phyloP scores from a whole-genome alignment of 2,888 invertebrate genomes.

The Eupeodes latifasciatus region DNA sequence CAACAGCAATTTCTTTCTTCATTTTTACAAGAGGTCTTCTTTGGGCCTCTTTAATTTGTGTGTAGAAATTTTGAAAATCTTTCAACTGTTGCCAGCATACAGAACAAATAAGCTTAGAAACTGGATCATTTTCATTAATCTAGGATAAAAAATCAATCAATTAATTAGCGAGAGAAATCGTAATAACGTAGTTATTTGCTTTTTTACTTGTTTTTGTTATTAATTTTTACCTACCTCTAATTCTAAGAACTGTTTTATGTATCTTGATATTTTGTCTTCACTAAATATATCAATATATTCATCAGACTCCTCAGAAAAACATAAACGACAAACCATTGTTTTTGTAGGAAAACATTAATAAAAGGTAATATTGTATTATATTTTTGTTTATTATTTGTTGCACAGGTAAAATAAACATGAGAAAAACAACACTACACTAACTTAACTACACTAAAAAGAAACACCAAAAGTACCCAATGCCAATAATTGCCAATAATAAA shows the following conservation, averaged over 20 bases:
- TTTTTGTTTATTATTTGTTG: slow-evolving; percentile 83
- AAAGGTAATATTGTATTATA: neutral
- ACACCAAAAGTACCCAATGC: slow-evolving; percentile 70
- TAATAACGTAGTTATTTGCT: too few species aligned
- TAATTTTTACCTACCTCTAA: slow-evolving; percentile 41
- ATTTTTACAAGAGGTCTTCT: neutral
- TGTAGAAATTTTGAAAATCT: slow-evolving; percentile 71
- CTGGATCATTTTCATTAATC: slow-evolving; percentile 55
- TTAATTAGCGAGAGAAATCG: neutral
- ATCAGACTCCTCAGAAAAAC: slow-evolving; percentile 40
- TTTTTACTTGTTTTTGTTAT: neutral
- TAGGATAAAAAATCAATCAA: neutral
- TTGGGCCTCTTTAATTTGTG: slow-evolving; percentile 65
- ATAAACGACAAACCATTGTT: slow-evolving; percentile 66
- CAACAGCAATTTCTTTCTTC: neutral
- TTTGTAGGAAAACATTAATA: slow-evolving; percentile 23
- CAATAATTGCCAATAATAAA: too few species aligned
- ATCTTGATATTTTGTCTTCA: slow-evolving; percentile 53
- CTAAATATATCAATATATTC: slow-evolving; percentile 57
- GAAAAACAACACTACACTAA: neutral
- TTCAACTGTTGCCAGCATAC: slow-evolving; percentile 73
- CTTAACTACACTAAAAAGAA: slow-evolving; percentile 73
- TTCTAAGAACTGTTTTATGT: slow-evolving; percentile 48
- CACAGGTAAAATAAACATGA: slow-evolving; percentile 80
- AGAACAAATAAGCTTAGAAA: slow-evolving; percentile 69